Evolutionary conservation across 23 tunicate species (phyloP).

Genomic region (Trididemnum nubilum): DNA sequence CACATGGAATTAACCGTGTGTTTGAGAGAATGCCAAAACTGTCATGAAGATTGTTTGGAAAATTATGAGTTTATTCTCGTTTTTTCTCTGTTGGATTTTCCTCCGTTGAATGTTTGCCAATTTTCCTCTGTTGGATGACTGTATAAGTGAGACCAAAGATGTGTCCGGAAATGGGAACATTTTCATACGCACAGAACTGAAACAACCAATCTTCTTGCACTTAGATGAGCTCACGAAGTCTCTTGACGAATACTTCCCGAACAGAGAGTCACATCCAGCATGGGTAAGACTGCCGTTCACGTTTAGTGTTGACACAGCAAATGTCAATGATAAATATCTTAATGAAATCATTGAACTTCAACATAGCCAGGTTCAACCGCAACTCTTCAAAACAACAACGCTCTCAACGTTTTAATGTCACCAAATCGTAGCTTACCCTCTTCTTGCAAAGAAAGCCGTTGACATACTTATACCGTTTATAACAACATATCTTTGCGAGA

Average conservation of each 20-base stretch:
- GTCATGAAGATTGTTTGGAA: conserved; percentile 47
- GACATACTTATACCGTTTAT: conserved; percentile 32
- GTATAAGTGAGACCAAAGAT: conserved; percentile 48
- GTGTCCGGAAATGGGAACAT: conserved; percentile 39
- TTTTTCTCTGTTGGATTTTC: too few species aligned
- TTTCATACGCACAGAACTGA: conserved; percentile 43
- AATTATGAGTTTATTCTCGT: conserved; percentile 54
- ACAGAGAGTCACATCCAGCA: conserved; percentile 43
- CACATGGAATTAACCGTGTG: conserved; percentile 61
- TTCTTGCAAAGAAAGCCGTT: conserved; percentile 32
- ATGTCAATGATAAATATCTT: conserved; percentile 42
- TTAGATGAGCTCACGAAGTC: conserved; percentile 34
- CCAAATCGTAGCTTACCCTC: conserved; percentile 34
- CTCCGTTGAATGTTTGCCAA: too few species aligned
- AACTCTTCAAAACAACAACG: too few species aligned
- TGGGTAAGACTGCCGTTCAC: conserved; percentile 50
- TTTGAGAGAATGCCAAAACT: conserved; percentile 45
- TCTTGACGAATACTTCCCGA: conserved; percentile 30
- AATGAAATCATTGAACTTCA: conserved; percentile 41
- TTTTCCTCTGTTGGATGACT: conserved; percentile 43
- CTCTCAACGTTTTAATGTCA: conserved; percentile 47
- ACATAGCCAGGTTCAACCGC: conserved; percentile 46
- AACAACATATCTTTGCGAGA: conserved; percentile 34
- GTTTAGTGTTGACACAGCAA: conserved; percentile 36
- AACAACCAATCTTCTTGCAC: conserved; percentile 32